Evolutionary conservation across 2,113 vertebrate species (phyloP), one percentile per base, ranked within the genome.

Genomic region (Spermophilus dauricus): DNA sequence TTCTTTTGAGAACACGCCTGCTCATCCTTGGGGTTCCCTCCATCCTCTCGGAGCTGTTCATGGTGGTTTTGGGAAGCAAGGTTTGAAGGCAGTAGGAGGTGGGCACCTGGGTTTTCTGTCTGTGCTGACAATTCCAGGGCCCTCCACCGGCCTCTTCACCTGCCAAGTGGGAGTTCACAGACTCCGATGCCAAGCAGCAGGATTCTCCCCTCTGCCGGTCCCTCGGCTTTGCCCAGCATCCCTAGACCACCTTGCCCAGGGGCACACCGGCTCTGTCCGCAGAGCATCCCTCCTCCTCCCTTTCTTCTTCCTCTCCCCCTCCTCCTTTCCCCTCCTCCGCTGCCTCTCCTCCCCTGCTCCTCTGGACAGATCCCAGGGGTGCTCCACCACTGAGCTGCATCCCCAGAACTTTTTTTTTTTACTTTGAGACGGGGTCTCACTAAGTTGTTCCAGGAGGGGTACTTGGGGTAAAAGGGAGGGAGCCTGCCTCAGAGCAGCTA

Each of bases 191-290:
- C 56, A 56, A n/a, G n/a, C 65, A 56, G 42, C 5, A 4, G 26
- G 26, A 5, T 30, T n/a, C 20, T 22, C 5, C 24, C 14, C 20
- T 75, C 5, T 4, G 20, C 17, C 14, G 3, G 17, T 45, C 4
- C 56, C 34, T 42, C 48, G 39, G 70, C 75, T 80, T 48, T 73
- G 61, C 48, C 39, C 30, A 26, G 17, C 22, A 28, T 32, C 24
- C 56, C 58, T 0, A 7, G 26, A 32, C 42, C 65, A 58, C 73
- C 34, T 67, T 77, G 78, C 51, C 82, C 28, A 26, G 4, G 9
- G 56, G 30, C 0, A 1, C 8, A 7, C 12, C 28, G 3, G 22
- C 13, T n/a, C 34, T 8, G 1, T 56, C 78, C n/a, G 34, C n/a
- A 9, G 72, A 70, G 58, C 4, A 24, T 61, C 61, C 8, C 8